Evolutionary conservation across 2,888 invertebrate species (phyloP).

Genomic region (Xylophagus ater): DNA sequence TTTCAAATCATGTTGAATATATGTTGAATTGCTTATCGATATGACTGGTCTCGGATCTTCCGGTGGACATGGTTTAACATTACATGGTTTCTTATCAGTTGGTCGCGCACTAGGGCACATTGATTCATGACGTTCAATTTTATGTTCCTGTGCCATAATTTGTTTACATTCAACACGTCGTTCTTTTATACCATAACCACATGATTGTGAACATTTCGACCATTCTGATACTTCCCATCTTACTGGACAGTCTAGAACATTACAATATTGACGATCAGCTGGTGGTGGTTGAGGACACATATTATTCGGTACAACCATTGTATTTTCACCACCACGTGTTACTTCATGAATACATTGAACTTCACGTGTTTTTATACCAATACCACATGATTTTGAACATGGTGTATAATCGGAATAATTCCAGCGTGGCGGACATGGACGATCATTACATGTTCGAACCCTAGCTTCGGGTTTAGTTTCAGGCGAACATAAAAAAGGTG

Average conservation of each 20-base stretch:
- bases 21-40: conserved; percentile 67
- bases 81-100: conserved; percentile 70
- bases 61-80: conserved; percentile 65
- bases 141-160: conserved; percentile 85
- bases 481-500: conserved; percentile 76
- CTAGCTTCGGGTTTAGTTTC: conserved; percentile 81
- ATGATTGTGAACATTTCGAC: conserved; percentile 85
- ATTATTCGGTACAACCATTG: conserved; percentile 83
- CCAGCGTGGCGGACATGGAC: conserved; percentile 92
- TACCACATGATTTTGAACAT: conserved; percentile 89
- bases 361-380: conserved; percentile 83
- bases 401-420: conserved; percentile 79
- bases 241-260: conserved; percentile 84
- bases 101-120: conserved; percentile 69
- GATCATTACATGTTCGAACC: conserved; percentile 85
- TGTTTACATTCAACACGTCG: conserved; percentile 80
- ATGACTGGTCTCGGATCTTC: conserved; percentile 64
- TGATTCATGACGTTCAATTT: conserved; percentile 63
- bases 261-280: conserved; percentile 80
- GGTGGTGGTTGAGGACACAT: conserved; percentile 86
- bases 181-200: conserved; percentile 81
- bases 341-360: conserved; percentile 52
- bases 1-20: conserved; percentile 71
- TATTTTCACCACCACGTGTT: conserved; percentile 75
- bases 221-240: conserved; percentile 81